Percentiles rank a stretch among this genome's conserved stretches.
Conservation (phyloP, 2,113 vertebrate genomes). For the Petrocephalus zakoni region DNA sequence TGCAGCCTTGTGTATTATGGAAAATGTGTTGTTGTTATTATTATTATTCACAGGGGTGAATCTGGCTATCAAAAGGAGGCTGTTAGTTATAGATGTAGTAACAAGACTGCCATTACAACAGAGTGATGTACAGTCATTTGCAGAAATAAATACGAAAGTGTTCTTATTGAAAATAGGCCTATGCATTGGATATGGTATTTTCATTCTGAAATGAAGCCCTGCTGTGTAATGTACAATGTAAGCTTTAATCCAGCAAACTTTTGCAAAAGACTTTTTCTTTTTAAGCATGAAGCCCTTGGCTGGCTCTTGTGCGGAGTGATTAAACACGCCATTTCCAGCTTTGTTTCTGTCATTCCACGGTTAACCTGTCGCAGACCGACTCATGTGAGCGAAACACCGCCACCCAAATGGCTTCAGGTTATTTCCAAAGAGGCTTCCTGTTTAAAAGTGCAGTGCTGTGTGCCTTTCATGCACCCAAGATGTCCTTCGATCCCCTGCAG, state of each 20-base stretch:
- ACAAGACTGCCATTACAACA: not conserved
- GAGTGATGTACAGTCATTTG: not conserved
- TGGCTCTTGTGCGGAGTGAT: not conserved
- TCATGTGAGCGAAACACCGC: constrained; percentile 35
- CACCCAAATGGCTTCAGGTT: constrained; percentile 34
- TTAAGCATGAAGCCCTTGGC: not conserved
- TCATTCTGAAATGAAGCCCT: not conserved
- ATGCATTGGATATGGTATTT: not conserved
- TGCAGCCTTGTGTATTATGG: not conserved
- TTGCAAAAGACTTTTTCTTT: not conserved
- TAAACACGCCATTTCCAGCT: not conserved
- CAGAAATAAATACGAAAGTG: not conserved
- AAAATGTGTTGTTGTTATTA: not conserved
- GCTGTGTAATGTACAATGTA: not conserved
- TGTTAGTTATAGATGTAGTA: not conserved
- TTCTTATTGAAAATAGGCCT: not conserved
- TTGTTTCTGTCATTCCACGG: not conserved
- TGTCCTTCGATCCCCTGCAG: constrained; percentile 22
- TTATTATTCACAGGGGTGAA: not conserved
- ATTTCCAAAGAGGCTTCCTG: constrained; percentile 44
- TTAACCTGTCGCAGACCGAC: not conserved
- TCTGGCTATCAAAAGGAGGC: not conserved
- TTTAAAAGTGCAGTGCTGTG: constrained; percentile 31
- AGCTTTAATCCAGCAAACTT: not conserved
- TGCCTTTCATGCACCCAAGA: not conserved